Conservation (phyloP, 2,797 vertebrate genomes). For the Spheniscus humboldti region DNA sequence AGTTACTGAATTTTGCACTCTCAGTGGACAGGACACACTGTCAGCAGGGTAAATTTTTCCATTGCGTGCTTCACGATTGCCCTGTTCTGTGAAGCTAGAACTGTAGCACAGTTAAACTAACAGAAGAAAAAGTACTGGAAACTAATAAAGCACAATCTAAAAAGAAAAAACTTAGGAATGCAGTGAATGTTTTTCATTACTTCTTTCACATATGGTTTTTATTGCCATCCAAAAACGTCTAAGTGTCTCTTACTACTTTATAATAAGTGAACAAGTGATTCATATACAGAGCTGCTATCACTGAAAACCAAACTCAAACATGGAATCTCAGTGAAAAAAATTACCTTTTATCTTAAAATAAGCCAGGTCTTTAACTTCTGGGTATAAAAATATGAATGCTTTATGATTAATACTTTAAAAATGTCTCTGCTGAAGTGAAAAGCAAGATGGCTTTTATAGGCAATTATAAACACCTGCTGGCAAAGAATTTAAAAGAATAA, state of each 20-base stretch:
- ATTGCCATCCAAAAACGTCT: not conserved
- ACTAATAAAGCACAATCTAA: not conserved
- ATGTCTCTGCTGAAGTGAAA: constrained; percentile 13
- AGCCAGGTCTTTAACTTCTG: not conserved
- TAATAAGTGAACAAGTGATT: constrained; percentile 36
- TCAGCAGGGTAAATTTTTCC: not conserved
- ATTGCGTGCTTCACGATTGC: not conserved
- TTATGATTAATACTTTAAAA: constrained; percentile 6
- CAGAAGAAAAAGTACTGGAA: constrained; percentile 16
- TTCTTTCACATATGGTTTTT: constrained; percentile 38
- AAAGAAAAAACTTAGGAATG: constrained; percentile 11
- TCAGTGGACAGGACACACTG: not conserved
- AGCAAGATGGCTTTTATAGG: not conserved
- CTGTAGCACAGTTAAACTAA: not conserved
- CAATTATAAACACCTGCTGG: constrained; percentile 23
- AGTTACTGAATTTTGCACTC: not conserved
- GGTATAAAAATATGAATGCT: not conserved
- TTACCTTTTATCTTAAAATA: constrained; percentile 10
- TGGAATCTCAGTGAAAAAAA: not conserved
- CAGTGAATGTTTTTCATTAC: constrained; percentile 24
- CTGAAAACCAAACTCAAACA: not conserved
- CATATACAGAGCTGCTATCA: not conserved
- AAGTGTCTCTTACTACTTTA: constrained; percentile 12
- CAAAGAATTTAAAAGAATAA: not conserved
- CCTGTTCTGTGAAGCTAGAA: not conserved